Conservation (phyloP, 2,888 invertebrate genomes). For the Ochlodes sylvanus region DNA sequence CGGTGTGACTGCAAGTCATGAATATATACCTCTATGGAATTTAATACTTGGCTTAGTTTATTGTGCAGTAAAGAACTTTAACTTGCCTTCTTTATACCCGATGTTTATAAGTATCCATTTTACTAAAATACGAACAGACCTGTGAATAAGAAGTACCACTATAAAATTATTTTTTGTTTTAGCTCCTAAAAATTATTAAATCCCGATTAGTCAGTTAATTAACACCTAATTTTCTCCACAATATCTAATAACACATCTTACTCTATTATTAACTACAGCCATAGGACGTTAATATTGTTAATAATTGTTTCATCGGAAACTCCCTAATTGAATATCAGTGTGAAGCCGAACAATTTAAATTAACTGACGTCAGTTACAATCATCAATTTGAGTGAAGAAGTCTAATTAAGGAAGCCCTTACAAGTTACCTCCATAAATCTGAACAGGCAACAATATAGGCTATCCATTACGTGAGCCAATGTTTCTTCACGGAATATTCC, state of each 20-base stretch:
- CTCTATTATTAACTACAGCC: not conserved
- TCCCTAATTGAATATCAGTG: slow-evolving; percentile 47
- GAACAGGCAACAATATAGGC: slow-evolving; percentile 79
- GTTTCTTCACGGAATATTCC: slow-evolving; percentile 77
- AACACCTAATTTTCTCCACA: too few species aligned
- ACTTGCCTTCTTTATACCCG: slow-evolving; percentile 23
- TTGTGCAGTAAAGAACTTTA: not conserved
- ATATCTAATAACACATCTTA: too few species aligned
- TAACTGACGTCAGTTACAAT: slow-evolving; percentile 79
- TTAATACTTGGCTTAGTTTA: slow-evolving; percentile 17
- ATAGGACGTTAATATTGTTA: not conserved
- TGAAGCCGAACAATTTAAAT: slow-evolving; percentile 68
- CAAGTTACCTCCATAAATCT: slow-evolving; percentile 85
- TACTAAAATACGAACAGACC: too few species aligned
- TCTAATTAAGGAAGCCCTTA: slow-evolving; percentile 84
- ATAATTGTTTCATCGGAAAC: not conserved
- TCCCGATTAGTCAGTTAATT: too few species aligned
- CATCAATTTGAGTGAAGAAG: slow-evolving; percentile 82
- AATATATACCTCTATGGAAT: slow-evolving; percentile 5
- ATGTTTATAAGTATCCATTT: not conserved
- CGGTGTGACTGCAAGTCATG: slow-evolving; percentile 20
- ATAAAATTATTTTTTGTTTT: too few species aligned
- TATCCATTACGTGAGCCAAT: slow-evolving; percentile 77
- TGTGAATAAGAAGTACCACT: too few species aligned
- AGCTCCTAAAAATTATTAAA: too few species aligned